Base-by-base conservation (phyloP, 2,888 invertebrate species). In the Leptopilina drosophilae region DNA sequence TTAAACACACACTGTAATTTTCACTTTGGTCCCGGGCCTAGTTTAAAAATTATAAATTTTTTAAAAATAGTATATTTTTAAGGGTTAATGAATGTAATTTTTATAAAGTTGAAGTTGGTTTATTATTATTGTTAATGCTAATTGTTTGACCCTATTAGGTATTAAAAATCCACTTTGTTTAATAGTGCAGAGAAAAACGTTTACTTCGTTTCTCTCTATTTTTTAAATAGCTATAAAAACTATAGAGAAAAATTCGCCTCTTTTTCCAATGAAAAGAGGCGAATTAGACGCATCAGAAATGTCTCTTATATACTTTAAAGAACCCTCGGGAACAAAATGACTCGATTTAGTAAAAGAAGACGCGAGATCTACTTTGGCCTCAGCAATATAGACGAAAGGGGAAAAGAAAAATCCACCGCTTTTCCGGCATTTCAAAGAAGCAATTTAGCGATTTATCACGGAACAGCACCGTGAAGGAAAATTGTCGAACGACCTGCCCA, bases 391-490 rank as follows among this genome's bases (percentile, higher is more conserved):
- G 56, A 73, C 33, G 73, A 56, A 33, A 73, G 33, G 53, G 33
- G 73, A 73, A 73, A 56, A 73, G 73, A 73, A 73, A 73, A 73
- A 73, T 73, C 53, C 33, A 56, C 81, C 80, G 81, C 87, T 86
- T 87, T 88, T 88, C 87, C 87, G 85, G 84, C 87, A 85, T 90
- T 89, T 90, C 88, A 90, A 91, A 91, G 90, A 89, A 89, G 89
- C 90, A 91, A 91, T 91, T 91, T 89, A 87, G 87, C 87, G 87
- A 90, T 89, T 90, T 91, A 89, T 88, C 89, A 88, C 87, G 87
- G 88, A 84, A 85, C 85, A 87, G 86, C 89, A 85, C 83, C 87
- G 88, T 82, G 78, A 84, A 86, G 85, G 90, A 87, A 90, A 91
- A 91, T 91, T 91, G 90, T 84, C 88, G 87, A 89, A 88, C 88